Percentiles rank a stretch among this genome's conserved stretches.
These are phyloP conservation scores for Augochlora pura DNA, from an alignment of 1,140 invertebrate genomes.

Conservation along the genomic window DNA sequence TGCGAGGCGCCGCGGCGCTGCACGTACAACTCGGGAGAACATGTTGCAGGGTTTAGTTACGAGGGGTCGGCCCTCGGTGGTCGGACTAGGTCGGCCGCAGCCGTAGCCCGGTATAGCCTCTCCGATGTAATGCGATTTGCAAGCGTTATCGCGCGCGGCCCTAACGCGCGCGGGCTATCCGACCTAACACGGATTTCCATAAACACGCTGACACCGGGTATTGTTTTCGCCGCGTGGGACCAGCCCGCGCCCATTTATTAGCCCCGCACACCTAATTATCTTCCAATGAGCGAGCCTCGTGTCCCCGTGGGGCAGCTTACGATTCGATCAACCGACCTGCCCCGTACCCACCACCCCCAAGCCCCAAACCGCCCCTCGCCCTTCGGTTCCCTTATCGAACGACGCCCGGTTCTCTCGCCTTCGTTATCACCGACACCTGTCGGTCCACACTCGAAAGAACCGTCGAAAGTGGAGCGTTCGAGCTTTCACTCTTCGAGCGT, in stretches of 20 bases:
- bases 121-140: conserved; percentile 77
- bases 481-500: no score
- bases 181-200: conserved; percentile 69
- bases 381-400: neutral
- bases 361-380: no score
- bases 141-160: conserved; percentile 75
- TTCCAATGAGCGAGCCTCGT: conserved; percentile 42
- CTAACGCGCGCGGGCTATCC: conserved; percentile 59
- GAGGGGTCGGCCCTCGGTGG: conserved; percentile 15
- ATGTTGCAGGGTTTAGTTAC: conserved; percentile 36
- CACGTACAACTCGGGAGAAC: conserved; percentile 4
- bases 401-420: no score
- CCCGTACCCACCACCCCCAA: no score
- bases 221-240: conserved; percentile 64
- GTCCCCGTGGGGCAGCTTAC: conserved; percentile 22
- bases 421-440: conserved; percentile 4
- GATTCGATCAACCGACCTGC: neutral
- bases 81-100: conserved; percentile 6
- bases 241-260: neutral
- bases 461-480: no score
- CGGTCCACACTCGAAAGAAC: neutral
- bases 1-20: no score
- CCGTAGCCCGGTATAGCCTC: conserved; percentile 41
- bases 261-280: conserved; percentile 53
- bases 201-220: conserved; percentile 66